These are phyloP conservation scores for Holacanthella duospinosa DNA, from an alignment of 2,888 invertebrate species.

Conservation along the genomic window DNA sequence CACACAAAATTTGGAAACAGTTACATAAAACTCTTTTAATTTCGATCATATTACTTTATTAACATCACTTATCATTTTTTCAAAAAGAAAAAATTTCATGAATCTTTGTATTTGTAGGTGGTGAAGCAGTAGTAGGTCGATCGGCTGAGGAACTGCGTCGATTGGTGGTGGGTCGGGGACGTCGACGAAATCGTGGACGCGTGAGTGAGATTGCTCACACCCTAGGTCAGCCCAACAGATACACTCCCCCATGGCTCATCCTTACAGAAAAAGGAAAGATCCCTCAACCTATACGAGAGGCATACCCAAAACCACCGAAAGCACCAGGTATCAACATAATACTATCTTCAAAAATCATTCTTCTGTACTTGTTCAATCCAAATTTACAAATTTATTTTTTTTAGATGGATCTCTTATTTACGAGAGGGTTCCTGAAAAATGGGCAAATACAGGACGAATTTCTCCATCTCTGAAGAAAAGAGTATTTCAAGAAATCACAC, in stretches of 20 bases:
- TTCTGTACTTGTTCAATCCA: neutral
- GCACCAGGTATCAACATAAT: conserved; percentile 53
- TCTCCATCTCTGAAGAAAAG: conserved; percentile 64
- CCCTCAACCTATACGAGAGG: conserved; percentile 68
- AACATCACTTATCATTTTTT: conserved; percentile 20
- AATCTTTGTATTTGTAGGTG: conserved; percentile 34
- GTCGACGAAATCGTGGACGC: conserved; percentile 21
- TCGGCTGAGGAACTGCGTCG: conserved; percentile 49
- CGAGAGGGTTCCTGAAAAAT: conserved; percentile 73
- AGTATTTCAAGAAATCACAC: conserved; percentile 79
- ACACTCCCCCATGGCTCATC: conserved; percentile 59
- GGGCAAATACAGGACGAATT: conserved; percentile 47
- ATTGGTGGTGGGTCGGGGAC: conserved; percentile 50
- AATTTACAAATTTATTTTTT: neutral
- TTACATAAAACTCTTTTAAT: conserved; percentile 5
- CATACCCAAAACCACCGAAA: conserved; percentile 83
- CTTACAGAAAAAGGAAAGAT: conserved; percentile 63
- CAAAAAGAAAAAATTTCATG: neutral
- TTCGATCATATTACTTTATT: neutral
- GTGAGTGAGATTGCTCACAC: conserved; percentile 39
- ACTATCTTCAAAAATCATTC: too few species aligned
- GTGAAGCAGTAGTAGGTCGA: conserved; percentile 50
- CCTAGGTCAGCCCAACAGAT: conserved; percentile 52
- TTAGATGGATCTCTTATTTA: conserved; percentile 75
- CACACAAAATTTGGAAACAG: too few species aligned